phyloP scores from a whole-genome alignment of 2,888 invertebrate species.

The Boloria selene region DNA sequence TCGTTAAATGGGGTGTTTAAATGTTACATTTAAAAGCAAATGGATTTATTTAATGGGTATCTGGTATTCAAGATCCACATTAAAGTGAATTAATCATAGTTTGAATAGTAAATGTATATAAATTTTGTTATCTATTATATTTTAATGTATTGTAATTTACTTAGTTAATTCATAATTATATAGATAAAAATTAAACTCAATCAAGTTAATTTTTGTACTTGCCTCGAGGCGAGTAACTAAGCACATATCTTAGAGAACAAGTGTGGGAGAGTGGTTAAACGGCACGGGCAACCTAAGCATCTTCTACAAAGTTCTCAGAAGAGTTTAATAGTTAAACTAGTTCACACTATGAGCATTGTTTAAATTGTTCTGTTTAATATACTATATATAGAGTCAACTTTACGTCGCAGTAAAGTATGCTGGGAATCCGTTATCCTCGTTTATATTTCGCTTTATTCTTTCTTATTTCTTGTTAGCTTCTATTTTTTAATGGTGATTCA shows the following conservation, averaged over 20 bases:
- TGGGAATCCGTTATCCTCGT: conserved; percentile 40
- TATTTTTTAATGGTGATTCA: conserved; percentile 37
- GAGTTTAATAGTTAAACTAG: conserved; percentile 64
- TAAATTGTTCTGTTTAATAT: conserved; percentile 62
- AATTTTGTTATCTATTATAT: conserved; percentile 39
- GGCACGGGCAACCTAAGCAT: conserved; percentile 43
- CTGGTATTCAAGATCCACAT: conserved; percentile 49
- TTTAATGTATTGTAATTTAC: conserved; percentile 15
- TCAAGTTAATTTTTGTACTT: not conserved
- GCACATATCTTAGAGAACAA: conserved; percentile 41
- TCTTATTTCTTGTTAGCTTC: conserved; percentile 34
- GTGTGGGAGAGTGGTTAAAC: conserved; percentile 47
- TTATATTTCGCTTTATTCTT: conserved; percentile 37
- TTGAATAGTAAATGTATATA: conserved; percentile 39
- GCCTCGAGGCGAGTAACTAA: conserved; percentile 17
- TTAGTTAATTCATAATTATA: not conserved
- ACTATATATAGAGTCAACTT: conserved; percentile 32
- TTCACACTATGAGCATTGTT: conserved; percentile 54
- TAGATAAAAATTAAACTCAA: too few relatives aligned
- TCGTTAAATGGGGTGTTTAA: conserved; percentile 64
- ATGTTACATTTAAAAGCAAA: conserved; percentile 51
- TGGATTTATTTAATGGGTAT: conserved; percentile 55
- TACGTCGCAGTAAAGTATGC: conserved; percentile 25
- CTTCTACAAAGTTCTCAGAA: conserved; percentile 54
- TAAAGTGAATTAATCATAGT: conserved; percentile 39